Conservation (phyloP, 2,888 invertebrate genomes). For the Melanargia galathea region DNA sequence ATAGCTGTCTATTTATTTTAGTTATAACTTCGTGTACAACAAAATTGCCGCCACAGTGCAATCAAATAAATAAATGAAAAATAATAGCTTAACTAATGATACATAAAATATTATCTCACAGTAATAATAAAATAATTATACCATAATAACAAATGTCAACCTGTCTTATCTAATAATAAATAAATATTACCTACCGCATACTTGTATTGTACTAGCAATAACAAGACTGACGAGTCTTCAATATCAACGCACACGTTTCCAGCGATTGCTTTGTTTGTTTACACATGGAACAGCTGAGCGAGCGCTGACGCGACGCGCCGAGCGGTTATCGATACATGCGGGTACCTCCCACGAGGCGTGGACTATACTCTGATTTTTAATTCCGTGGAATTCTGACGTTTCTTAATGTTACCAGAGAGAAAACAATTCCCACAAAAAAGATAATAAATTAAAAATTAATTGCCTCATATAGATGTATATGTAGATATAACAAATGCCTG, state of each 20-base stretch:
- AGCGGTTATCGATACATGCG: constrained; percentile 9
- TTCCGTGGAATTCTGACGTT: too few species aligned
- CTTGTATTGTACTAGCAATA: background rate
- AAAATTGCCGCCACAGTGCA: background rate
- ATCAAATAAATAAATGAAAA: background rate
- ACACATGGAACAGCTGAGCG: constrained; percentile 32
- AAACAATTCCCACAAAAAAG: too few species aligned
- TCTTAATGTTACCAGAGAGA: too few species aligned
- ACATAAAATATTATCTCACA: background rate
- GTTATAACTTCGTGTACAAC: background rate
- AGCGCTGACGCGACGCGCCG: background rate
- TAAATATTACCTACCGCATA: constrained; percentile 13
- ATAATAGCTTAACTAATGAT: background rate
- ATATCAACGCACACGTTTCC: constrained; percentile 15
- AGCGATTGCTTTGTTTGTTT: constrained; percentile 33
- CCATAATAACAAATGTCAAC: background rate
- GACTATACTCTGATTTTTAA: too few species aligned
- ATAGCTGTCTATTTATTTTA: too few species aligned
- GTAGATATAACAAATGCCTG: too few species aligned
- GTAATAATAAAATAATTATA: too few species aligned
- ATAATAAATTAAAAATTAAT: too few species aligned
- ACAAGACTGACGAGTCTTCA: constrained; percentile 11
- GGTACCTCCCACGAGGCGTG: constrained; percentile 15
- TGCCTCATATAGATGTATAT: too few species aligned
- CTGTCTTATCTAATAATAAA: constrained; percentile 1